Percentiles rank a stretch among this genome's conserved stretches.
phyloP scores from a whole-genome alignment of 2,797 vertebrate genomes.

The Chelon auratus region DNA sequence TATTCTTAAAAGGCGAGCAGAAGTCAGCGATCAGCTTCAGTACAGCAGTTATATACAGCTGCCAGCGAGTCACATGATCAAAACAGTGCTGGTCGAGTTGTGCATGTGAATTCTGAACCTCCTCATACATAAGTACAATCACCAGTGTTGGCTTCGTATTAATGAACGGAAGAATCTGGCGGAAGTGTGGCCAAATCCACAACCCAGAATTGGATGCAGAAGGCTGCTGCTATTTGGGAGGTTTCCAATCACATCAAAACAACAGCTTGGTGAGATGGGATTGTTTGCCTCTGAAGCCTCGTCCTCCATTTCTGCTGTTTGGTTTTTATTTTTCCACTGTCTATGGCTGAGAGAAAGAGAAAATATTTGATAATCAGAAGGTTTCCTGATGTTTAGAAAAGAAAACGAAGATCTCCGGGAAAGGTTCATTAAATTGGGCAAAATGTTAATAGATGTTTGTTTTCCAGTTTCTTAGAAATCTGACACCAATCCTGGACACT shows the following conservation, averaged over 20 bases:
- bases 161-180: conserved; percentile 25
- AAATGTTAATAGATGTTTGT: background rate
- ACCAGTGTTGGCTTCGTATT: conserved; percentile 20
- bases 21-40: conserved; percentile 12
- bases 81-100: conserved; percentile 7
- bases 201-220: conserved; percentile 33
- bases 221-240: conserved; percentile 47
- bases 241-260: conserved; percentile 63
- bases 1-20: conserved; percentile 19
- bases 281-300: conserved; percentile 45
- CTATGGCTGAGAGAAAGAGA: background rate
- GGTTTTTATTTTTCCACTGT: conserved; percentile 27
- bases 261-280: conserved; percentile 54
- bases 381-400: background rate
- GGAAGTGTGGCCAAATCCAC: conserved; percentile 47
- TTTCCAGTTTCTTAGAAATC: background rate
- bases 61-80: background rate
- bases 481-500: background rate
- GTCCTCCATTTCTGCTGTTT: conserved; percentile 33
- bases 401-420: background rate
- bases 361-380: background rate
- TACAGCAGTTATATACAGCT: background rate
- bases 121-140: conserved; percentile 6
- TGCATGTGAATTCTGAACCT: conserved; percentile 5
- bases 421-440: background rate